phyloP scores from a whole-genome alignment of 2,113 vertebrate species.

The Neogobius melanostomus region DNA sequence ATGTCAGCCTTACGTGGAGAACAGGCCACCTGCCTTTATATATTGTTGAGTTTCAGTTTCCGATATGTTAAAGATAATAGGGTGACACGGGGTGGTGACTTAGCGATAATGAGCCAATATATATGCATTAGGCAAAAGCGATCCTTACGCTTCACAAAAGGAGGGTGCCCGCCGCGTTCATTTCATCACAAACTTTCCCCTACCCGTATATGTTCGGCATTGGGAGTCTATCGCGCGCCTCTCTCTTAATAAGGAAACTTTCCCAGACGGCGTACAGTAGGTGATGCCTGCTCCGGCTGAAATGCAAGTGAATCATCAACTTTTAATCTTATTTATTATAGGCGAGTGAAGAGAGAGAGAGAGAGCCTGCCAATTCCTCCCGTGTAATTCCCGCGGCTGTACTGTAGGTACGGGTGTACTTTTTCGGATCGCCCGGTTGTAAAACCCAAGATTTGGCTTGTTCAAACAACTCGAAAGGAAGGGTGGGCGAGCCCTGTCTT shows the following conservation, averaged over 20 bases:
- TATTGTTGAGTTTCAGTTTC: constrained; percentile 62
- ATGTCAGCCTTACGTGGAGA: background rate
- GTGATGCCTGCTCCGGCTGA: constrained; percentile 11
- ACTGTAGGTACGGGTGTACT: constrained; percentile 19
- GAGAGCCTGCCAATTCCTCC: constrained; percentile 46
- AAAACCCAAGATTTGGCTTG: constrained; percentile 53
- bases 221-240: constrained; percentile 3
- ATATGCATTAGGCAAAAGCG: constrained; percentile 71
- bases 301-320: constrained; percentile 43
- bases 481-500: constrained; percentile 56
- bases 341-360: constrained; percentile 5
- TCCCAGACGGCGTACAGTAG: constrained; percentile 22
- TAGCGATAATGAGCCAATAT: constrained; percentile 74
- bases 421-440: constrained; percentile 48
- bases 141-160: constrained; percentile 52
- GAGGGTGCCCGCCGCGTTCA: constrained; percentile 38
- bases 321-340: constrained; percentile 54
- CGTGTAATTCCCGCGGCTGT: constrained; percentile 30
- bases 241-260: constrained; percentile 42
- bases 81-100: constrained; percentile 65
- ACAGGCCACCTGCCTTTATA: constrained; percentile 47
- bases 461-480: constrained; percentile 58
- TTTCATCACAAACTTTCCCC: constrained; percentile 40
- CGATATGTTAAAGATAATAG: constrained; percentile 61
- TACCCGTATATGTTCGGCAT: background rate